Base-by-base conservation (phyloP, 2,797 vertebrate species). In the Ispidina lecontei region DNA sequence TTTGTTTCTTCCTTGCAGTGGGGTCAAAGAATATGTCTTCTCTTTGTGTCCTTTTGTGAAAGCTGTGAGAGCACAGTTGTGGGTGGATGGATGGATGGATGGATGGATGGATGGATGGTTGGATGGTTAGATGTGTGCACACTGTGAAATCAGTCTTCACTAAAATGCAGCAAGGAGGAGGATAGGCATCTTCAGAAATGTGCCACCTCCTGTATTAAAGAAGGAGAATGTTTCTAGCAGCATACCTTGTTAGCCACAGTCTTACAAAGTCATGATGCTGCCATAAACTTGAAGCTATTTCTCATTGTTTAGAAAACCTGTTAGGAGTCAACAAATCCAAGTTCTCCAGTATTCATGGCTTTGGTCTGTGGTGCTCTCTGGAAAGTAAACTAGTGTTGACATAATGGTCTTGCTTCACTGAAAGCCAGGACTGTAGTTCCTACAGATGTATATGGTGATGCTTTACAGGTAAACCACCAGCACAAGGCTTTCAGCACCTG, bases 261-360 rank as follows among this genome's bases (percentile, higher is more conserved):
- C 29, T 46, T 52, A 37, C 0, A 1, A 21, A 46, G 8, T 54
- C 0, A 0, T 80, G 65, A 43, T 29, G 18, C 51, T 76, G 26
- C 77, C 59, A 37, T 26, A 75, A n/a, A 62, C 15, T 74, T 51
- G 39, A 83, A 89, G 13, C 23, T 58, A 0, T 80, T 64, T 91
- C 47, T 79, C 12, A 2, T 68, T 80, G 64, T n/a, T 56, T 83
- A 56, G 29, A 60, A 83, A 80, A 72, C 33, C 52, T 76, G 18
- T 84, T 52, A 63, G 4, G 14, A 6, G 2, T 52, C 52, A 60
- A 28, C 12, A 69, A 72, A 21, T 14, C 21, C 14, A 49, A 14
- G 9, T 77, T 7, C 33, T 9, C 15, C 23, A 20, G 5, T 31
- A 18, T 56, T 82, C 11, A 3, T 52, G 33, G 17, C 26, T 92